Evolutionary conservation across 2,113 vertebrate species (phyloP), one percentile per base, ranked within the genome.

Genomic region (Trogon melanurus): DNA sequence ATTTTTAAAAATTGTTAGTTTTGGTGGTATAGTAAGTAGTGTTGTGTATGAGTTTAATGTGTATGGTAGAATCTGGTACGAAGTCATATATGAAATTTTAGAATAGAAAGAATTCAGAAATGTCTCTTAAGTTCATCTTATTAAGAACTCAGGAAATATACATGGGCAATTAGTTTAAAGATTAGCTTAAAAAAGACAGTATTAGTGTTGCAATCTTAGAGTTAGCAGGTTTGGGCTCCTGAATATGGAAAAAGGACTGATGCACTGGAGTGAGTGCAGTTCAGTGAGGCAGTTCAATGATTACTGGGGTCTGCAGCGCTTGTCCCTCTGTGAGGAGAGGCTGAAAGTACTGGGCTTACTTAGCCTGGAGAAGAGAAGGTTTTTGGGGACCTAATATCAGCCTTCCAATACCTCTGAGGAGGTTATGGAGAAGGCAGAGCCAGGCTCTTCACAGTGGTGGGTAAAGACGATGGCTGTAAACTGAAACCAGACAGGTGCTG

Each of bases 251-350:
- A 81, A 58, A 67, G 2, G 17, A 60, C n/a, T 56, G 27, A 30
- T 78, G 11, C 2, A 16, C 21, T 57, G n/a, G 8, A 38, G 2
- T 80, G 9, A 71, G 15, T 82, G 85, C 29, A n/a, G 27, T 57
- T 71, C 27, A 27, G 15, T 61, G 32, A 51, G 23, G 16, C 4
- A 9, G 8, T 13, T 22, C n/a, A 32, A 15, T 54, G n/a, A 57
- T 81, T 51, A 10, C 2, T 32, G 3, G 6, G 2, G 1, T 23
- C 45, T 51, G 16, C 16, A 54, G 19, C 0, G 0, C 60, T 65
- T 83, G 10, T 10, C 5, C 1, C 3, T 36, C 17, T 75, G 6
- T 70, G 60, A 89, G 11, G 3, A 75, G 10, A 60, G 38, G 2
- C 34, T 75, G 34, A 65, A 50, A 61, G 21, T 41, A 82, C 10